phyloP scores from a whole-genome alignment of 2,888 invertebrate species.

The Cryptophagus acutangulus region DNA sequence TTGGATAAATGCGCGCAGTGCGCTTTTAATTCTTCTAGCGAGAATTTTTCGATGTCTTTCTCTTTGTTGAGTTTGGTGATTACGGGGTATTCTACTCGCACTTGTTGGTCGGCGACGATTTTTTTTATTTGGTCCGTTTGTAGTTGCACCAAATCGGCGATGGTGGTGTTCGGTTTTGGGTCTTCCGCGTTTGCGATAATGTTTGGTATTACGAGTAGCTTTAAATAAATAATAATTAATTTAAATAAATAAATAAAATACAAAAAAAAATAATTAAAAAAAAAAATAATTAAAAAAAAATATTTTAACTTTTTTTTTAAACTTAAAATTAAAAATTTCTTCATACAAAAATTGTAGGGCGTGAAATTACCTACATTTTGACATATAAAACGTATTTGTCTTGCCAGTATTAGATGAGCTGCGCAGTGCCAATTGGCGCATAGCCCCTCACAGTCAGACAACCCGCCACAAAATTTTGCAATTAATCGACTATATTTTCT shows the following conservation, averaged over 20 bases:
- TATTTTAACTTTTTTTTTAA: neutral
- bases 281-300: slow-evolving; percentile 1
- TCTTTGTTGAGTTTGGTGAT: slow-evolving; percentile 25
- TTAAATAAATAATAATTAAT: no score
- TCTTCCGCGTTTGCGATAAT: no score
- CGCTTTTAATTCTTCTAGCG: slow-evolving; percentile 34
- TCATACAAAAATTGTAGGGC: neutral
- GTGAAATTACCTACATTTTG: no score
- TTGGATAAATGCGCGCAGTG: slow-evolving; percentile 38
- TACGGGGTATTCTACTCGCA: slow-evolving; percentile 25
- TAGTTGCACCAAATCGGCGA: slow-evolving; percentile 37
- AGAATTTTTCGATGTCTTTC: slow-evolving; percentile 21
- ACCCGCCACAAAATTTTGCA: no score
- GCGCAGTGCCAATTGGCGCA: no score
- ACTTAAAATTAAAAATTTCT: neutral
- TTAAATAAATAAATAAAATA: no score
- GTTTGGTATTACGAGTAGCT: no score
- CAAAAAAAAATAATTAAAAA: no score
- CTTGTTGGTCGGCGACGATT: slow-evolving; percentile 35
- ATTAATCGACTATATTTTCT: no score
- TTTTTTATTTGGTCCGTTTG: slow-evolving; percentile 42
- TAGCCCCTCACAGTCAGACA: no score
- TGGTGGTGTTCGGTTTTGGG: slow-evolving; percentile 28
- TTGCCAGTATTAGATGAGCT: no score
- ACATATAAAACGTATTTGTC: no score